Evolutionary conservation across 2,888 invertebrate species (phyloP).

Genomic region (Junonia oenone): DNA sequence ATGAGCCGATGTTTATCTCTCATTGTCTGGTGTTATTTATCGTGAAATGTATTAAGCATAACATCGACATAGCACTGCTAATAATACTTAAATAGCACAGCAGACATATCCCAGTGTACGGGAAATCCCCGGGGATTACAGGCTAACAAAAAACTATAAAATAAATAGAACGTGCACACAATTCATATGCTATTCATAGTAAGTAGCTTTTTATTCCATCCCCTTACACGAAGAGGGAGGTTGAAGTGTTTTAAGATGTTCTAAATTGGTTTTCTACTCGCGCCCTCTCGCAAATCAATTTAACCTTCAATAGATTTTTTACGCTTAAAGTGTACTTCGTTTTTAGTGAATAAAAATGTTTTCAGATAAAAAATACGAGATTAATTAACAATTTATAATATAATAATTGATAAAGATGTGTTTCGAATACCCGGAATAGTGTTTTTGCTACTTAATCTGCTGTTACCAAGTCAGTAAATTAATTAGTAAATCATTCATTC

Average conservation of each 20-base stretch:
- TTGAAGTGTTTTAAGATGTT: slow-evolving; percentile 26
- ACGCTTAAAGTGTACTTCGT: neutral
- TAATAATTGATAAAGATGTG: neutral
- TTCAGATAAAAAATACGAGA: neutral
- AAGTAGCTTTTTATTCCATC: slow-evolving; percentile 19
- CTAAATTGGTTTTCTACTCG: slow-evolving; percentile 26
- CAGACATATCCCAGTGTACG: neutral
- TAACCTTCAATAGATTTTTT: slow-evolving; percentile 10
- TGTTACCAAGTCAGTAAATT: neutral
- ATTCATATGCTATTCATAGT: slow-evolving; percentile 22
- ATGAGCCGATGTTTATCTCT: slow-evolving; percentile 19
- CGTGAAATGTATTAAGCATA: slow-evolving; percentile 3
- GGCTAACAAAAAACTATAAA: neutral
- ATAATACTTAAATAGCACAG: too few relatives aligned
- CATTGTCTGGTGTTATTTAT: slow-evolving; percentile 6
- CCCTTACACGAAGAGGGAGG: slow-evolving; percentile 22
- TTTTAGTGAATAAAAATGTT: neutral
- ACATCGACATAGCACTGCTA: neutral
- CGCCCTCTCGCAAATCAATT: slow-evolving; percentile 16
- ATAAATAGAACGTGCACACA: slow-evolving; percentile 7
- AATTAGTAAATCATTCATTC: neutral
- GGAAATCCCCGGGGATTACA: neutral
- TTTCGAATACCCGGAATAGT: neutral
- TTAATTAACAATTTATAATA: neutral
- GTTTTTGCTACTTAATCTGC: neutral